These are phyloP conservation scores for Anguilla marmorata DNA, from an alignment of 2,797 vertebrate genomes.

Conservation along the genomic window DNA sequence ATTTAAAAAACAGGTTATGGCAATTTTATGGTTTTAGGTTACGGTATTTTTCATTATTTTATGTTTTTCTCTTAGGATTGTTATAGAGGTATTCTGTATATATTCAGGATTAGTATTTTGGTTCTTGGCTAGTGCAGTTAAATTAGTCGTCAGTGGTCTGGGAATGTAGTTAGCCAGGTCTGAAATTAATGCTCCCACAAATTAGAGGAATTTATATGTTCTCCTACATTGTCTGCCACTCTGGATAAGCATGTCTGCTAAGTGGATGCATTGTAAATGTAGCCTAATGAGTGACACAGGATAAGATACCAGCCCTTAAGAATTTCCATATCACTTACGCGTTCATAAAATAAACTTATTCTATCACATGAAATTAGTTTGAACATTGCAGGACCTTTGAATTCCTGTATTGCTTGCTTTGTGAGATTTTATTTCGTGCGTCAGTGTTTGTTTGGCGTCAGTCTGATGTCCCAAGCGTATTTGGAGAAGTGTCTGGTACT, in stretches of 20 bases:
- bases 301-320: too few species aligned
- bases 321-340: neutral
- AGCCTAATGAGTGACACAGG: too few species aligned
- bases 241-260: neutral
- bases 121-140: neutral
- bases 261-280: neutral
- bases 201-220: neutral
- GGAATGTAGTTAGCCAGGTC: neutral
- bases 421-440: slow-evolving; percentile 5
- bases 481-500: slow-evolving; percentile 14
- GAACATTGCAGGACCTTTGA: neutral
- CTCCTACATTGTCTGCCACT: neutral
- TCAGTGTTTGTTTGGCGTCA: slow-evolving; percentile 25
- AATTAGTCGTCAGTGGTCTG: neutral
- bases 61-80: neutral
- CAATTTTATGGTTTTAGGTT: too few species aligned
- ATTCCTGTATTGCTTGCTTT: neutral
- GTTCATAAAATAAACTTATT: neutral
- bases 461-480: slow-evolving; percentile 8
- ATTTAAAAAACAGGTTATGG: too few species aligned
- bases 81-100: neutral
- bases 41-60: neutral
- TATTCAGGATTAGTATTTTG: neutral
- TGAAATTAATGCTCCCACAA: neutral
- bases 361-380: neutral